Evolutionary conservation across 2,888 invertebrate species (phyloP).

Genomic region (Standfussiana lucernea): DNA sequence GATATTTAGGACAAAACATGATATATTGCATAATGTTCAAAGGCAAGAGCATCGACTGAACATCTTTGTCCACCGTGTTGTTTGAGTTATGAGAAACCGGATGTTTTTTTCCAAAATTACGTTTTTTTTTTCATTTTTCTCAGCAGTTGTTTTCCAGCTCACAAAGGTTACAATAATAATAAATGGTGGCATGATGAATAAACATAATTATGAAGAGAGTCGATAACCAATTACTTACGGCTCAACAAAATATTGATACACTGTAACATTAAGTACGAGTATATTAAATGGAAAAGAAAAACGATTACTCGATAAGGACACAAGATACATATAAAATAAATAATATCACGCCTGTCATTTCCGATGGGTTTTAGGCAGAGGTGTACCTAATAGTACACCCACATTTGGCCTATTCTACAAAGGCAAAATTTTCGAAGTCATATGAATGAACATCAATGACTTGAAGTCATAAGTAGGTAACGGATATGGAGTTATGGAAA

Average conservation of each 20-base stretch:
- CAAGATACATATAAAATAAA: background rate
- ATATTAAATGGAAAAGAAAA: background rate
- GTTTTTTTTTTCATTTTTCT: background rate
- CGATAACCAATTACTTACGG: background rate
- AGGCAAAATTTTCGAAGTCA: no score
- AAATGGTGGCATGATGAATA: background rate
- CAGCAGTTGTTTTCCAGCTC: background rate
- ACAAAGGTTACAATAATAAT: background rate
- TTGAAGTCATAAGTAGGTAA: no score
- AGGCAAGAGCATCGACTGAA: constrained; percentile 9
- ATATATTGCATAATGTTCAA: constrained; percentile 14
- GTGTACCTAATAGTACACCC: background rate
- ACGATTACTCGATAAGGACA: background rate
- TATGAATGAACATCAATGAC: no score
- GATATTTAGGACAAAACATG: constrained; percentile 15
- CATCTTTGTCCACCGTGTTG: background rate
- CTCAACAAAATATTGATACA: background rate
- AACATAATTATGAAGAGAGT: background rate
- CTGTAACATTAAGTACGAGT: background rate
- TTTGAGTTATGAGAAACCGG: background rate
- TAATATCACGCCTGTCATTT: background rate
- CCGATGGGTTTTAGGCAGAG: background rate
- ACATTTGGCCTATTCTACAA: no score
- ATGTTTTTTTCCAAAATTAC: background rate
- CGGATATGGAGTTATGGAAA: no score